Evolutionary conservation across 23 tunicate species (phyloP).

Genomic region (Pegea sp.): DNA sequence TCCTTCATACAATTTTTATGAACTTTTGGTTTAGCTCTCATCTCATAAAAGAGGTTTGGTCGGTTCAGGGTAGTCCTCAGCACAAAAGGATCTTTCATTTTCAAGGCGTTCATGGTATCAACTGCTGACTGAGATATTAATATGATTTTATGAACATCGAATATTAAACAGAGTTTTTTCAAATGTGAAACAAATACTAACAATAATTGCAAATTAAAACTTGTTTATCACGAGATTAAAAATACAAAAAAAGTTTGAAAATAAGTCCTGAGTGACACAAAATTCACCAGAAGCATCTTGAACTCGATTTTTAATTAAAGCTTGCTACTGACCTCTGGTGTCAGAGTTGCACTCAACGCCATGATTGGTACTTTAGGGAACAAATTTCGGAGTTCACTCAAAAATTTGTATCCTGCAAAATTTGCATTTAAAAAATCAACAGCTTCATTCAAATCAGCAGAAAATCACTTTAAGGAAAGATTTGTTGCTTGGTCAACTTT

Average conservation of each 20-base stretch:
- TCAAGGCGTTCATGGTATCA: constrained; percentile 17
- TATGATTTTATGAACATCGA: too few relatives aligned
- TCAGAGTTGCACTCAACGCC: constrained; percentile 73
- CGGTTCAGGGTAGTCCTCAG: constrained; percentile 10
- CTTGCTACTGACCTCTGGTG: constrained; percentile 35
- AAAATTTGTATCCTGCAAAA: background rate
- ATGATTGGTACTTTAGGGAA: constrained; percentile 71
- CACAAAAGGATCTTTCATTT: constrained; percentile 11
- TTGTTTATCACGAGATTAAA: too few relatives aligned
- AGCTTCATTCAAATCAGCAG: background rate
- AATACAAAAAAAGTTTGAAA: too few relatives aligned
- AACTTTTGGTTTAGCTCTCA: constrained; percentile 14
- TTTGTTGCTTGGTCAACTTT: too few relatives aligned
- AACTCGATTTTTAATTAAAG: too few relatives aligned
- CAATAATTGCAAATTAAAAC: too few relatives aligned
- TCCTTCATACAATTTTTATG: constrained; percentile 13
- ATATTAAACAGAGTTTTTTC: too few relatives aligned
- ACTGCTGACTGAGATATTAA: constrained; percentile 7
- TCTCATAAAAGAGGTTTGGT: constrained; percentile 16
- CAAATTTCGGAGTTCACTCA: background rate
- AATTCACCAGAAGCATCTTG: too few relatives aligned
- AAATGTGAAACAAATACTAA: too few relatives aligned
- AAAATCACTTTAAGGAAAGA: too few relatives aligned
- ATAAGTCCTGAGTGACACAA: too few relatives aligned
- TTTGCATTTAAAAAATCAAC: background rate